Conservation (phyloP, 2,797 vertebrate species). For the Pyrocephalus nanus region DNA sequence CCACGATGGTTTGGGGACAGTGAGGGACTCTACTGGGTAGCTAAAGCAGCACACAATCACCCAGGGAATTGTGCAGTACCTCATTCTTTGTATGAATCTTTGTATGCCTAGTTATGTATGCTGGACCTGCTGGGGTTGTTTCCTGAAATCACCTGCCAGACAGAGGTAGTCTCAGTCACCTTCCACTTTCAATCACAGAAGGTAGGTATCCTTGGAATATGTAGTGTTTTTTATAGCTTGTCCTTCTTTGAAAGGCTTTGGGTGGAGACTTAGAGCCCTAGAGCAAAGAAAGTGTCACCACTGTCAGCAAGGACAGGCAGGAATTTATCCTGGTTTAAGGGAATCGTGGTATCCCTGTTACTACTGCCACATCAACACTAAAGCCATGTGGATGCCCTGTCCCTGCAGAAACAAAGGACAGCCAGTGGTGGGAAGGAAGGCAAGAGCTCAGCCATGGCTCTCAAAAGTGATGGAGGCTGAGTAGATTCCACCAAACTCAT, state of each 20-base stretch:
- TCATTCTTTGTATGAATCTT: neutral
- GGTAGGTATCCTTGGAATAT: neutral
- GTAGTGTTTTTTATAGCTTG: neutral
- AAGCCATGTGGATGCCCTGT: fast-evolving
- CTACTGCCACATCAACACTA: neutral
- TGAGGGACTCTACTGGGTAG: neutral
- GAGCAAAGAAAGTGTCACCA: neutral
- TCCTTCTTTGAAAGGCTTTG: neutral
- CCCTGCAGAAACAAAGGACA: neutral
- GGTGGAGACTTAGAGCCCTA: neutral
- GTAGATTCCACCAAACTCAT: neutral
- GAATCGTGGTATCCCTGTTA: neutral
- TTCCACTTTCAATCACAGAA: neutral
- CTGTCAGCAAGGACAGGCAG: neutral
- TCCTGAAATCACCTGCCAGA: neutral
- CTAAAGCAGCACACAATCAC: neutral
- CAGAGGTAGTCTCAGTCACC: neutral
- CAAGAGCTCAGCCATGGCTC: neutral
- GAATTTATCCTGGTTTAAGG: neutral
- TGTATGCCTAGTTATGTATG: neutral
- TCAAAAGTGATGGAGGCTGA: neutral
- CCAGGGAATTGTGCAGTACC: neutral
- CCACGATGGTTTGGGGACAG: neutral
- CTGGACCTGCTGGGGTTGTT: neutral
- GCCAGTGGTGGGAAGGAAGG: neutral